phyloP scores from a whole-genome alignment of 2,888 invertebrate species.

The Eupithecia dodoneata region DNA sequence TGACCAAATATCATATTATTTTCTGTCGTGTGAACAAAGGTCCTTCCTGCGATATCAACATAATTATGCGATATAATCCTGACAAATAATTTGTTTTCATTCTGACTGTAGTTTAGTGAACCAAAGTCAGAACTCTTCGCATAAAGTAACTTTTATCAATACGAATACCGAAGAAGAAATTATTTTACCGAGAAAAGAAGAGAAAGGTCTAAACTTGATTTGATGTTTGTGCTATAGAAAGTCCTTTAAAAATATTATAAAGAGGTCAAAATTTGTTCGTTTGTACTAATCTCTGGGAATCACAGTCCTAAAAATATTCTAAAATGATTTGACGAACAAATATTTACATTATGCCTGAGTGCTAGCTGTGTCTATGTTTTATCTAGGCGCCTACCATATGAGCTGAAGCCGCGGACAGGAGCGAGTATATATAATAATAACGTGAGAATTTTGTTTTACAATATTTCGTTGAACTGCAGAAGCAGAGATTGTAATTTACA shows the following conservation, averaged over 20 bases:
- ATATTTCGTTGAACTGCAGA: background rate
- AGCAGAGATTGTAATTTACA: background rate
- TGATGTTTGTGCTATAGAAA: background rate
- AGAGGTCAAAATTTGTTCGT: background rate
- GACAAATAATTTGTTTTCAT: constrained; percentile 14
- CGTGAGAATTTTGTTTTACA: background rate
- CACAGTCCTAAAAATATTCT: too few species aligned
- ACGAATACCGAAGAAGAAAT: too few species aligned
- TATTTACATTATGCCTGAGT: background rate
- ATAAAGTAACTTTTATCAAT: too few species aligned
- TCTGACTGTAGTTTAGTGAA: too few species aligned
- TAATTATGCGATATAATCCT: constrained; percentile 21
- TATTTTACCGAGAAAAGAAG: too few species aligned
- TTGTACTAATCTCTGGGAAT: too few species aligned
- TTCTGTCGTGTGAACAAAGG: constrained; percentile 17
- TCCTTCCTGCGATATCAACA: constrained; percentile 10
- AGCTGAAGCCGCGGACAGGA: background rate
- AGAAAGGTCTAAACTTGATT: background rate
- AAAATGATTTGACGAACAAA: too few species aligned
- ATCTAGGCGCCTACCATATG: background rate
- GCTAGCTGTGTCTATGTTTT: background rate
- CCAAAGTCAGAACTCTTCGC: too few species aligned
- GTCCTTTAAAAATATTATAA: background rate
- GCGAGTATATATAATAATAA: background rate
- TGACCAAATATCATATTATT: background rate